Evolutionary conservation across 1,140 invertebrate genomes (phyloP).

Genomic region (Pogonus chalceus): DNA sequence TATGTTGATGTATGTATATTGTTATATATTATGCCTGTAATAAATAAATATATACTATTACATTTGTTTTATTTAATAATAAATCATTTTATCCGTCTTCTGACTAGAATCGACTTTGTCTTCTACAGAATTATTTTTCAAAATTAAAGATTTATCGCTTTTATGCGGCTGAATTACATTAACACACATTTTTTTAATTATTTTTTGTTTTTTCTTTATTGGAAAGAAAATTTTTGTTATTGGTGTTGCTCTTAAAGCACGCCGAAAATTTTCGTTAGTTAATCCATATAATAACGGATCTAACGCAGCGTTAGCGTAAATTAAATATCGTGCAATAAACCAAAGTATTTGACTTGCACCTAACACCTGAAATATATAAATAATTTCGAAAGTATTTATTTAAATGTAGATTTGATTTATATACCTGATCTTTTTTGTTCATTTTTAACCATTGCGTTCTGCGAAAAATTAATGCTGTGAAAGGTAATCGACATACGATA

Average conservation of each 20-base stretch:
- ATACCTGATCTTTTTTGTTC: conserved; percentile 31
- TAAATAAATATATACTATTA: not conserved
- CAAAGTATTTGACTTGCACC: conserved; percentile 44
- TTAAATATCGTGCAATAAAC: conserved; percentile 55
- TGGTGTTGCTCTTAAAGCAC: conserved; percentile 45
- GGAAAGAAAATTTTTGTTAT: conserved; percentile 24
- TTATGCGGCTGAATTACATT: not conserved
- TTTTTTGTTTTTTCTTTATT: not conserved
- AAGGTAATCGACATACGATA: conserved; percentile 55
- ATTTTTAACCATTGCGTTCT: conserved; percentile 40
- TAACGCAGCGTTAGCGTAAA: conserved; percentile 57
- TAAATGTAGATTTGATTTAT: conserved; percentile 10
- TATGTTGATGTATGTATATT: not conserved
- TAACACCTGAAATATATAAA: conserved; percentile 34
- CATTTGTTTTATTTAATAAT: not conserved
- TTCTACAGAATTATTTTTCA: not conserved
- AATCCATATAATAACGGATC: conserved; percentile 67
- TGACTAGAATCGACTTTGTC: not conserved
- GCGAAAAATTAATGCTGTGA: conserved; percentile 53
- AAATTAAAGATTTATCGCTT: not conserved
- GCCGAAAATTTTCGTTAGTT: conserved; percentile 54
- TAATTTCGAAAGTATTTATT: not conserved
- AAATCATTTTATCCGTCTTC: not conserved
- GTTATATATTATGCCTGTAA: conserved; percentile 1
- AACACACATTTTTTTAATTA: conserved; percentile 3